Evolutionary conservation across 2,888 invertebrate species (phyloP).

Genomic region (Zhengitettix transpicula): DNA sequence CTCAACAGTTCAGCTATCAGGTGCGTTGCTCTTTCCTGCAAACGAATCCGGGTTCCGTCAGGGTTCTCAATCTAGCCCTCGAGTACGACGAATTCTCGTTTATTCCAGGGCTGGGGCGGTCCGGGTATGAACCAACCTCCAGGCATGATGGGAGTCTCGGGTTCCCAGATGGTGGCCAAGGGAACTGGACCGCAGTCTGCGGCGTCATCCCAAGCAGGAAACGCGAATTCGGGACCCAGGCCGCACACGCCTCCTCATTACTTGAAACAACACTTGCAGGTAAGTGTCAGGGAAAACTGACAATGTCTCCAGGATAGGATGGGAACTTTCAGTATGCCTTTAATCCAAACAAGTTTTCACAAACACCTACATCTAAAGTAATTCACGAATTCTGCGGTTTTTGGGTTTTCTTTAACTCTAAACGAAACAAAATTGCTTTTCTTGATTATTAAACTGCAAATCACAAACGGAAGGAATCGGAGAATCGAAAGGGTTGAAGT

Average conservation of each 20-base stretch:
- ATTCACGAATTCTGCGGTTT: no score
- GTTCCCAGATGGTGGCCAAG: not conserved
- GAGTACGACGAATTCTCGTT: constrained; percentile 3
- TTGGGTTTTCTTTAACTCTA: no score
- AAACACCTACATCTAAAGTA: no score
- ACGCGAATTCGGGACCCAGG: constrained; percentile 19
- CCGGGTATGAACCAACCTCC: constrained; percentile 15
- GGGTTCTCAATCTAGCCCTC: not conserved
- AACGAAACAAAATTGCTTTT: no score
- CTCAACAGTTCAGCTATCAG: constrained; percentile 28
- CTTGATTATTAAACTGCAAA: no score
- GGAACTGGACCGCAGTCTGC: constrained; percentile 11
- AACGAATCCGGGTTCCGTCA: no score
- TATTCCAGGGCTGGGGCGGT: constrained; percentile 18
- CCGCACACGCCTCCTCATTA: constrained; percentile 41
- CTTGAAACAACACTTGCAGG: constrained; percentile 43
- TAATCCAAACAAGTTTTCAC: no score
- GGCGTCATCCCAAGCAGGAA: constrained; percentile 11
- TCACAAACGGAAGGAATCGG: no score
- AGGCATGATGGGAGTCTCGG: constrained; percentile 14
- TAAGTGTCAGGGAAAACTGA: not conserved
- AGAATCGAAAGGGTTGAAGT: no score
- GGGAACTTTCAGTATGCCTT: no score
- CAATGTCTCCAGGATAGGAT: no score
- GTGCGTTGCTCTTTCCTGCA: constrained; percentile 8